Conservation (phyloP, 2,888 invertebrate genomes). For the Agonopterix alstromeriana region DNA sequence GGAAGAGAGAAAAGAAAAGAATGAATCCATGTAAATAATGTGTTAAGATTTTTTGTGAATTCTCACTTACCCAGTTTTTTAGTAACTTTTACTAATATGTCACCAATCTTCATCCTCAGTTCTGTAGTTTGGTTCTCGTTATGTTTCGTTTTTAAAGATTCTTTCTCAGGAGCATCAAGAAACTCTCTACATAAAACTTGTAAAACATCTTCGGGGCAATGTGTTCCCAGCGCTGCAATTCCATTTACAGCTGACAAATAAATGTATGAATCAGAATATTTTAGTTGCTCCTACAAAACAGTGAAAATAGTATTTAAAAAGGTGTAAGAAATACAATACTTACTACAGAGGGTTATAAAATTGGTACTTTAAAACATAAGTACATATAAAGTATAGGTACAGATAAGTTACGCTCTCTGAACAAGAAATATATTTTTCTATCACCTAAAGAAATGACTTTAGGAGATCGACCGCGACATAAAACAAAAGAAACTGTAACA, state of each 20-base stretch:
- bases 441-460: neutral
- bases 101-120: constrained; percentile 86
- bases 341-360: no score
- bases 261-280: constrained; percentile 87
- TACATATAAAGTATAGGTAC: no score
- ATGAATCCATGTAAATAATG: no score
- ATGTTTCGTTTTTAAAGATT: constrained; percentile 33
- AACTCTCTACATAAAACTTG: constrained; percentile 83
- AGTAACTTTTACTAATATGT: constrained; percentile 85
- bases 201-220: constrained; percentile 82
- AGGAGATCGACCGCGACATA: no score
- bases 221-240: constrained; percentile 80
- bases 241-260: constrained; percentile 88
- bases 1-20: no score
- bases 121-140: constrained; percentile 67
- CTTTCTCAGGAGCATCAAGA: constrained; percentile 41
- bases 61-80: constrained; percentile 79
- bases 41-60: no score
- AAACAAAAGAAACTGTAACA: neutral
- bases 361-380: no score
- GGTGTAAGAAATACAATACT: no score
- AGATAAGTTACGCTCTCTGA: neutral
- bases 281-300: constrained; percentile 80
- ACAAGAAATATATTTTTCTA: neutral
- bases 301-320: neutral